Conservation (phyloP, 2,888 invertebrate species). For the Herminia tarsipennalis region DNA sequence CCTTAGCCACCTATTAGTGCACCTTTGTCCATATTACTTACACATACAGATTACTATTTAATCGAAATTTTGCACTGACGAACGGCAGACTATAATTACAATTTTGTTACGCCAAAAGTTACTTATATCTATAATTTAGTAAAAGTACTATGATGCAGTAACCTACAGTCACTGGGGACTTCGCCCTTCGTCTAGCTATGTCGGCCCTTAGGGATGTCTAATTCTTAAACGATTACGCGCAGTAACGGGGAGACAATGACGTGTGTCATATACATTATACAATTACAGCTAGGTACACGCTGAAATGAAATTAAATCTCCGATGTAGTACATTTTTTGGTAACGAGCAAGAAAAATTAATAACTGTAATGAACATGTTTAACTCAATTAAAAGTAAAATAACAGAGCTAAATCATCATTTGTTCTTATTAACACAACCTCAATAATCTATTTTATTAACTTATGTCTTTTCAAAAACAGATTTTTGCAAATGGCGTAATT, state of each 20-base stretch:
- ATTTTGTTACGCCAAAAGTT: neutral
- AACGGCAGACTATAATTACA: neutral
- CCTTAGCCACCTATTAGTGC: too few relatives aligned
- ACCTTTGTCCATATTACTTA: too few relatives aligned
- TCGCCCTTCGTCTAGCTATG: neutral
- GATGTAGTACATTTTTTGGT: too few relatives aligned
- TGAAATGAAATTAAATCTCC: conserved; percentile 3
- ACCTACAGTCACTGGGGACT: neutral
- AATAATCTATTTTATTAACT: too few relatives aligned
- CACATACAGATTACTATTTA: neutral
- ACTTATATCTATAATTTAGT: conserved; percentile 7
- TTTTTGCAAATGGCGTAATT: too few relatives aligned
- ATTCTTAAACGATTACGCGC: neutral
- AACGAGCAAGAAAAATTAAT: neutral
- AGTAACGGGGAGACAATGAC: neutral
- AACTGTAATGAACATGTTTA: neutral
- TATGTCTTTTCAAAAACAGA: too few relatives aligned
- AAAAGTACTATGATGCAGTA: conserved; percentile 2
- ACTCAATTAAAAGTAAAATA: neutral
- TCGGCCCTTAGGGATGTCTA: neutral
- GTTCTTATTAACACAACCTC: too few relatives aligned
- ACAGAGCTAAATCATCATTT: too few relatives aligned
- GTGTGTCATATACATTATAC: neutral
- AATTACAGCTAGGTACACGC: neutral
- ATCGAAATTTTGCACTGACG: neutral